Conservation (phyloP, 2,888 invertebrate genomes). For the Reticulitermes lucifugus region DNA sequence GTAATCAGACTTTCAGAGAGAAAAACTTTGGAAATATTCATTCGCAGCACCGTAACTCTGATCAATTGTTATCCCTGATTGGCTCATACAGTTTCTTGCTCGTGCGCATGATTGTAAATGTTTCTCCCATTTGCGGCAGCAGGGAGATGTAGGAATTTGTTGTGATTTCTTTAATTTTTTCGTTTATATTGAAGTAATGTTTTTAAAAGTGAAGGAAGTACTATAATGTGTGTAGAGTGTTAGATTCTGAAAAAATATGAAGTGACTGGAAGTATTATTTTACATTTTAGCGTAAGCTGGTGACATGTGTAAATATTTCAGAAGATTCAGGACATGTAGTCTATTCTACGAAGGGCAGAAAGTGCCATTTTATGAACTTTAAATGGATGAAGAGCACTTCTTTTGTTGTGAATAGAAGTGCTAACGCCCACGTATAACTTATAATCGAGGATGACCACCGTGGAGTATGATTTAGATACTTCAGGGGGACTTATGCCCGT, state of each 20-base stretch:
- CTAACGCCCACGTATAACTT: conserved; percentile 5
- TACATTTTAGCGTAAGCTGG: conserved; percentile 6
- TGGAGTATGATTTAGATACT: conserved; percentile 81
- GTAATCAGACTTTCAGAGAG: not conserved
- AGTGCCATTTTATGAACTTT: not conserved
- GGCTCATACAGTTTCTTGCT: not conserved
- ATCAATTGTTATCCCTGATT: not conserved
- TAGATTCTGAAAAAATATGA: not conserved
- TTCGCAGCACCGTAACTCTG: not conserved
- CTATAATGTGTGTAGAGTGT: not conserved
- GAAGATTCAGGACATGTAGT: conserved; percentile 36
- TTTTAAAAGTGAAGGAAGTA: conserved; percentile 16
- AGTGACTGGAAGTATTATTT: not conserved
- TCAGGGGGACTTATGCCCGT: conserved; percentile 91
- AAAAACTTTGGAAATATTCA: not conserved
- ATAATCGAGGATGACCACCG: conserved; percentile 67
- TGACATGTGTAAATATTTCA: conserved; percentile 41
- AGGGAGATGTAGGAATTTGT: conserved; percentile 23
- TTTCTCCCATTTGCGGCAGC: conserved; percentile 32
- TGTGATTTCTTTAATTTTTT: conserved; percentile 27
- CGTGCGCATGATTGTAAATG: conserved; percentile 2
- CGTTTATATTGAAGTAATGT: not conserved
- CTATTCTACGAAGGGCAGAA: conserved; percentile 19
- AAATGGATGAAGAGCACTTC: not conserved
- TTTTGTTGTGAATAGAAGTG: not conserved